These are phyloP conservation scores for Drosophila anomelani DNA, from an alignment of 2,888 invertebrate species.

Conservation along the genomic window DNA sequence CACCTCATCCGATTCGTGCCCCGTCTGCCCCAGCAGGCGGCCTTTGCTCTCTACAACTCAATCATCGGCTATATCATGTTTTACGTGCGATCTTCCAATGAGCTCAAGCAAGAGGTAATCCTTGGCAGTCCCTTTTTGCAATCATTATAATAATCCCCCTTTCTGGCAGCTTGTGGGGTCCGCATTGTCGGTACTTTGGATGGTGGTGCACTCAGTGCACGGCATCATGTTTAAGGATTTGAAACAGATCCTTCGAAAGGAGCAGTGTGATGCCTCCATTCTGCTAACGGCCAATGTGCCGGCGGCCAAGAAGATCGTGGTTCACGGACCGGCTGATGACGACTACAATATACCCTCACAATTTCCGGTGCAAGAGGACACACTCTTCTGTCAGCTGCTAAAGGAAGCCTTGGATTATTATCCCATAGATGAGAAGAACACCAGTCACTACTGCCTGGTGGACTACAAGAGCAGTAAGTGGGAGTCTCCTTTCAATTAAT, in stretches of 20 bases:
- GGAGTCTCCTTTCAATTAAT: rapidly evolving
- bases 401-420: slow-evolving; percentile 98
- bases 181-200: slow-evolving; percentile 97
- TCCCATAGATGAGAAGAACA: slow-evolving; percentile 95
- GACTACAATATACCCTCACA: slow-evolving; percentile 98
- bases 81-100: slow-evolving; percentile 97
- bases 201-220: slow-evolving; percentile 99
- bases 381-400: slow-evolving; percentile 97
- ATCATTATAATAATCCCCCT: too few species aligned
- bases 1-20: slow-evolving; percentile 97
- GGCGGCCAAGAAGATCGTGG: slow-evolving; percentile 99
- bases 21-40: slow-evolving; percentile 97
- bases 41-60: slow-evolving; percentile 99
- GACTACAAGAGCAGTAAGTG: slow-evolving; percentile 98
- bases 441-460: slow-evolving; percentile 96
- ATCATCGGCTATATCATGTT: slow-evolving; percentile 99
- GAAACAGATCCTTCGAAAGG: slow-evolving; percentile 98
- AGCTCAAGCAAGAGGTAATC: slow-evolving; percentile 92
- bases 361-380: slow-evolving; percentile 99
- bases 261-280: slow-evolving; percentile 99
- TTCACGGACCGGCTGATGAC: slow-evolving; percentile 94
- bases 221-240: slow-evolving; percentile 99
- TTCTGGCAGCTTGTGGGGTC: slow-evolving; percentile 91
- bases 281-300: slow-evolving; percentile 99
- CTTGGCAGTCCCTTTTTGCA: not conserved